These are phyloP conservation scores for Cephus spinipes DNA, from an alignment of 2,888 invertebrate genomes.

Conservation along the genomic window DNA sequence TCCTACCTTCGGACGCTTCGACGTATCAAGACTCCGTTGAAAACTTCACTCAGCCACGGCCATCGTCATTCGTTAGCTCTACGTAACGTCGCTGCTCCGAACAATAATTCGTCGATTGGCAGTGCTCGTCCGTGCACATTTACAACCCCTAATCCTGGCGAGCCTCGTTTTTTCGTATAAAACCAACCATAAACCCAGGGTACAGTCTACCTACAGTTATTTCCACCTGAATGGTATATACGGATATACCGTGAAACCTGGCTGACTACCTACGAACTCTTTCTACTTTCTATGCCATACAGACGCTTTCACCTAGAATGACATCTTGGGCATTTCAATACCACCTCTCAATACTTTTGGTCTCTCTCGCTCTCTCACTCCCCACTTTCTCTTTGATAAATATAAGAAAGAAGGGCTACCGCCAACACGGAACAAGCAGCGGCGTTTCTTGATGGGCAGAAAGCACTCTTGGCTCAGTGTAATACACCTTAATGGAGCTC, in stretches of 20 bases:
- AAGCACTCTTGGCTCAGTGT: constrained; percentile 23
- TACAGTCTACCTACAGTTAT: neutral
- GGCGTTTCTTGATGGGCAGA: neutral
- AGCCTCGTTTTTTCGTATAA: neutral
- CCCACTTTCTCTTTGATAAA: neutral
- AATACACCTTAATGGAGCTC: constrained; percentile 35
- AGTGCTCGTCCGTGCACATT: neutral
- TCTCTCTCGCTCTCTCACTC: neutral
- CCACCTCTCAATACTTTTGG: neutral
- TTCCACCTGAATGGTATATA: neutral
- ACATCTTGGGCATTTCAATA: neutral
- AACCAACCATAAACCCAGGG: neutral
- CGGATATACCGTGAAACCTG: neutral
- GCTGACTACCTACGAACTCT: neutral
- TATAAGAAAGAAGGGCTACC: neutral
- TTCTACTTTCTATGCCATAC: neutral
- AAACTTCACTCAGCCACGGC: neutral
- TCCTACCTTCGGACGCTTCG: neutral
- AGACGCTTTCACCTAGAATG: neutral
- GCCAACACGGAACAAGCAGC: neutral
- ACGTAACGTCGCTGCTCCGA: neutral
- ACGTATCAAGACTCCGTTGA: neutral
- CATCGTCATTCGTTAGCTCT: too few species aligned
- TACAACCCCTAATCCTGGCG: neutral
- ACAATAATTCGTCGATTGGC: neutral